Evolutionary conservation across 2,888 invertebrate species (phyloP).

Genomic region (Andrena marginata): DNA sequence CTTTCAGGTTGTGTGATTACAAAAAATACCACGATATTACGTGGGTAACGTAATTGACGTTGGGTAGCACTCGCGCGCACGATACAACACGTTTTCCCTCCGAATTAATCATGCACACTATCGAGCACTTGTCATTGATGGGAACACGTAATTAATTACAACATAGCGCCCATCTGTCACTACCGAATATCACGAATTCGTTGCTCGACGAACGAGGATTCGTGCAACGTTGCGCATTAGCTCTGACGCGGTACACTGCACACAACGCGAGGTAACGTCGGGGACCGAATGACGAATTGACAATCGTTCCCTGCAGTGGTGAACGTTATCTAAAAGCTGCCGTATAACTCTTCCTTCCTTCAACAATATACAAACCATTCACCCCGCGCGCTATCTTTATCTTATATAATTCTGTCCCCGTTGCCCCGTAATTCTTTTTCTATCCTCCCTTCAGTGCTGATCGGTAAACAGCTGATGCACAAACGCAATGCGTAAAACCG

Average conservation of each 20-base stretch:
- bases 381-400: constrained; percentile 36
- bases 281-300: constrained; percentile 5
- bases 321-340: constrained; percentile 50
- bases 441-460: constrained; percentile 14
- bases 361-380: constrained; percentile 26
- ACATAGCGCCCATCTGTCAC: constrained; percentile 17
- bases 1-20: constrained; percentile 4
- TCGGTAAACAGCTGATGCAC: constrained; percentile 49
- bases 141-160: constrained; percentile 15
- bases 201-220: not conserved
- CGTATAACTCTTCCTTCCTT: constrained; percentile 12
- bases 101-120: not conserved
- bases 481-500: constrained; percentile 53
- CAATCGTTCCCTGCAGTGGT: constrained; percentile 17
- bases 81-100: not conserved
- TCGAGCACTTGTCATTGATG: constrained; percentile 23
- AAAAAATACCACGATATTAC: constrained; percentile 2
- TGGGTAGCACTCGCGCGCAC: not conserved
- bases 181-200: constrained; percentile 27
- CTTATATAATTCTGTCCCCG: constrained; percentile 46
- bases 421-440: constrained; percentile 5
- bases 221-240: not conserved
- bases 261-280: constrained; percentile 4
- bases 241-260: not conserved
- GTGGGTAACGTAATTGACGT: constrained; percentile 7